These are phyloP conservation scores for Aldrovandia affinis DNA, from an alignment of 2,797 vertebrate species.

Conservation along the genomic window DNA sequence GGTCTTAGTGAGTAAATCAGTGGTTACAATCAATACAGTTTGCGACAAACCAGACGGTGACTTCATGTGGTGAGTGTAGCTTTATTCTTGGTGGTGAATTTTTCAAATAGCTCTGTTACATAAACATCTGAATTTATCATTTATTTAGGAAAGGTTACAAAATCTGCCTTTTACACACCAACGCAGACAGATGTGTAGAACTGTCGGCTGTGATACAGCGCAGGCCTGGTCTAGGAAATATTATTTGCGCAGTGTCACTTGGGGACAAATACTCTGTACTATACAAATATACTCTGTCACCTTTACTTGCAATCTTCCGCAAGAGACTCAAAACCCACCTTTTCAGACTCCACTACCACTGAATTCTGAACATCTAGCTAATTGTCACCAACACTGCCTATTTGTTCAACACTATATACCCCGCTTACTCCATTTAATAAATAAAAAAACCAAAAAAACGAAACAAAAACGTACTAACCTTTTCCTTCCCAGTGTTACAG, in stretches of 20 bases:
- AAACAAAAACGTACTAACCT: too few relatives aligned
- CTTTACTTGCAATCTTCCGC: too few relatives aligned
- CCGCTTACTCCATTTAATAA: too few relatives aligned
- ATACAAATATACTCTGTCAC: too few relatives aligned
- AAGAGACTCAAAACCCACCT: too few relatives aligned
- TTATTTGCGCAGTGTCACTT: background rate
- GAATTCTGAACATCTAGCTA: too few relatives aligned
- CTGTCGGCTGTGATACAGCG: background rate
- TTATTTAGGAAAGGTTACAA: background rate
- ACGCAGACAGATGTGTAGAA: background rate
- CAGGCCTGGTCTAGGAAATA: background rate
- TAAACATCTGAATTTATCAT: constrained; percentile 13
- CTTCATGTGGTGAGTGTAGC: constrained; percentile 29
- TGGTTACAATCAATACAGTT: constrained; percentile 24
- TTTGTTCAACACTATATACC: too few relatives aligned
- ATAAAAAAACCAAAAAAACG: too few relatives aligned
- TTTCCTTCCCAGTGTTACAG: too few relatives aligned
- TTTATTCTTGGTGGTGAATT: constrained; percentile 14
- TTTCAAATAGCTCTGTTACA: constrained; percentile 9
- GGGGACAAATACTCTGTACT: background rate
- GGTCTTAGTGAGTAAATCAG: constrained; percentile 25
- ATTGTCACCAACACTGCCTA: too few relatives aligned
- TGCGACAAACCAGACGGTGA: constrained; percentile 22
- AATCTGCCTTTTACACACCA: constrained; percentile 1
- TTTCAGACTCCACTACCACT: too few relatives aligned